Evolutionary conservation across 1,140 invertebrate species (phyloP).

Genomic region (Diuraphis noxia): DNA sequence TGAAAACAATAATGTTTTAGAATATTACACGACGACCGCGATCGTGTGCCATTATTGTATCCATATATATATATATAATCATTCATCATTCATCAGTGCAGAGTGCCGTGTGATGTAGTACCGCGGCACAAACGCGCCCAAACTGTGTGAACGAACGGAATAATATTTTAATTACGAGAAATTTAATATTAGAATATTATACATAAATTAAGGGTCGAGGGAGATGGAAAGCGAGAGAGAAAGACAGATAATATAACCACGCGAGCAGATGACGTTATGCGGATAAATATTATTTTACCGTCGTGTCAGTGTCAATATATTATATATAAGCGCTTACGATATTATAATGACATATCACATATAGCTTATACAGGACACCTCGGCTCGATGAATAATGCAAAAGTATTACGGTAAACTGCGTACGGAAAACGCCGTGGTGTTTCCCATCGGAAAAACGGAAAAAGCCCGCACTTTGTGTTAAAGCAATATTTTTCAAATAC

Average conservation of each 20-base stretch:
- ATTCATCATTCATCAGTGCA: too few species aligned
- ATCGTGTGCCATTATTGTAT: slow-evolving; percentile 1
- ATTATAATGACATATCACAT: background rate
- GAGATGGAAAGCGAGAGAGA: background rate
- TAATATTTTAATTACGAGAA: background rate
- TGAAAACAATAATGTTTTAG: background rate
- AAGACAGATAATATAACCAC: background rate
- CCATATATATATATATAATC: background rate
- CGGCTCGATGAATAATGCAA: background rate
- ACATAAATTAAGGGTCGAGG: background rate
- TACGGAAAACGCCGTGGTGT: background rate
- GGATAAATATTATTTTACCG: background rate
- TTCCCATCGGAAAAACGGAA: background rate
- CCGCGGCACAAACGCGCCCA: background rate
- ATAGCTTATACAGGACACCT: background rate
- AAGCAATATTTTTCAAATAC: background rate
- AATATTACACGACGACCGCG: background rate
- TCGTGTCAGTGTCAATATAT: background rate
- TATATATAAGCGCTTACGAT: background rate
- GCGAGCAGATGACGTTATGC: background rate
- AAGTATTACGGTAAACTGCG: background rate
- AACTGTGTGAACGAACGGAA: background rate
- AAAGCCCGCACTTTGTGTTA: background rate
- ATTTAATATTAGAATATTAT: background rate
- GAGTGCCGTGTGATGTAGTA: background rate